Evolutionary conservation across 2,113 vertebrate species (phyloP), one percentile per base, ranked within the genome.

Genomic region (Morone saxatilis): DNA sequence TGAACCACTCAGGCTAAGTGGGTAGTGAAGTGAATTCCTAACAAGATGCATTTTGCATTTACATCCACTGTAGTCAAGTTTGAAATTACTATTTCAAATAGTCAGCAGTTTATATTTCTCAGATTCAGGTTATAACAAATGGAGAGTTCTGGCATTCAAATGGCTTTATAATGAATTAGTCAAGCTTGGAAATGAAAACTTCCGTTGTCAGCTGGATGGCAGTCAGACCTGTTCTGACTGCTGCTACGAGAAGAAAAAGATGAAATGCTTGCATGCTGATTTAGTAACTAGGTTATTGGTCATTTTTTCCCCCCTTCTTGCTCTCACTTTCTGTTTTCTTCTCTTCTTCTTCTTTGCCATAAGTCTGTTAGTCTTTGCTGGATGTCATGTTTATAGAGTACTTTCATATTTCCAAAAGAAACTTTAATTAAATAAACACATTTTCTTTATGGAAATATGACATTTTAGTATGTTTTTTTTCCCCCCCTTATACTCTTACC

Each of bases 151-250:
- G 66, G 72, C 78, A 13, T 60, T 83, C 54, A 70, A 85, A 85
- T 78, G 88, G 79, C 65, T 90, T 90, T 40, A 72, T 90, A 88
- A 93, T 93, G 90, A 94, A 90, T 94, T 90, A 89, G 92, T 91
- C 81, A 84, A 70, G 88, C 85, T 76, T 54, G 83, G 51, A 91
- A 86, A 92, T 86, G 83, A 87, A 89, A 91, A 89, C 40, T 47
- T 84, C 51, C 8, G 6, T 80, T 81, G 86, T 90, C 89, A 85
- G 85, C 83, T 81, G 72, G 80, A 88, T 86, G 69, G 73, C 71
- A 61, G 43, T 78, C 78, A 53, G 82, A 86, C 87, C 63, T 83
- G 77, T 66, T 81, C 87, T 65, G 60, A 9, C 61, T 19, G 68
- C 84, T 59, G 62, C 63, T 31, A 65, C 20, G 4, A 81, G 71